These are phyloP conservation scores for Ichneumoninae sp. DNA, from an alignment of 2,888 invertebrate species.

Conservation along the genomic window DNA sequence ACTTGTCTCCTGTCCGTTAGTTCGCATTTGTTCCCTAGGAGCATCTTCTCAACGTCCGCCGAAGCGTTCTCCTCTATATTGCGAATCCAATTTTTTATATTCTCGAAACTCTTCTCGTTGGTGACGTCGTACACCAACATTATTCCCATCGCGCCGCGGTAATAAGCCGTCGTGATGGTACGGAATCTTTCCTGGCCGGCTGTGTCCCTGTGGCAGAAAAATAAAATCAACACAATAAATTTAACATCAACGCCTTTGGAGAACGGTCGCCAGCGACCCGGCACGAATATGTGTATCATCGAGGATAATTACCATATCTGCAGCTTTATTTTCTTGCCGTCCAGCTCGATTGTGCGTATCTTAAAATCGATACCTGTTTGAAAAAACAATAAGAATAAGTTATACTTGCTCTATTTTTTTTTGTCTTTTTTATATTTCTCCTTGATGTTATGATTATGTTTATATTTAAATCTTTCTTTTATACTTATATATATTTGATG, in stretches of 20 bases:
- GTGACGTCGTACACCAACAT: slow-evolving; percentile 99
- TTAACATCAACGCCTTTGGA: slow-evolving; percentile 81
- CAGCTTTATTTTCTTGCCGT: slow-evolving; percentile 99
- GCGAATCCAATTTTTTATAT: slow-evolving; percentile 99
- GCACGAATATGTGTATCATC: not conserved
- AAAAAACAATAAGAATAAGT: slow-evolving; percentile 58
- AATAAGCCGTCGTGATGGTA: slow-evolving; percentile 99
- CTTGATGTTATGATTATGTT: too few species aligned
- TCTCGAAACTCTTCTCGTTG: slow-evolving; percentile 99
- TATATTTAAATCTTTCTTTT: too few species aligned
- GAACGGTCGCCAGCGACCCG: not conserved
- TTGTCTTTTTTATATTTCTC: too few species aligned
- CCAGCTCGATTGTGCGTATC: slow-evolving; percentile 98
- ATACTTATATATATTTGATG: too few species aligned
- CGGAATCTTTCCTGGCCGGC: slow-evolving; percentile 99
- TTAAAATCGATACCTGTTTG: slow-evolving; percentile 98
- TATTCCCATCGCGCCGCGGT: slow-evolving; percentile 99
- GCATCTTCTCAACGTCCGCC: slow-evolving; percentile 99
- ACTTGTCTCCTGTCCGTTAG: slow-evolving; percentile 97
- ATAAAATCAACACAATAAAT: slow-evolving; percentile 40
- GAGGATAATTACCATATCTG: slow-evolving; percentile 95
- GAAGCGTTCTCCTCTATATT: slow-evolving; percentile 99
- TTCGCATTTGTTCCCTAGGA: slow-evolving; percentile 99
- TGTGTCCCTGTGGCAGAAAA: slow-evolving; percentile 92
- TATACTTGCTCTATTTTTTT: too few species aligned